These are phyloP conservation scores for Dallia pectoralis DNA, from an alignment of 2,797 vertebrate species.

Conservation along the genomic window DNA sequence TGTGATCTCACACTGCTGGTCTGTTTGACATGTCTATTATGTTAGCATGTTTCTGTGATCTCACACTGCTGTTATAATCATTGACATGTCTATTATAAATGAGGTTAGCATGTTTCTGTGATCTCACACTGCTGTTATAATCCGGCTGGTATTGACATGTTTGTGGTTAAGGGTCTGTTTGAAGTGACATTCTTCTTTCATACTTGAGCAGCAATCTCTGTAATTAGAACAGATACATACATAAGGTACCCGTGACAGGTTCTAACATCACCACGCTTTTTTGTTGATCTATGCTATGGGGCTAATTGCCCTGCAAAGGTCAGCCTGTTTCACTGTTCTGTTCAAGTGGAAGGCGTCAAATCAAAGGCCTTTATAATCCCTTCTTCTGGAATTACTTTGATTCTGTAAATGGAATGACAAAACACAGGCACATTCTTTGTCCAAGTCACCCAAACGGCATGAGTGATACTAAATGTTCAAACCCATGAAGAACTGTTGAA, in stretches of 20 bases:
- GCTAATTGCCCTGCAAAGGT: slow-evolving; percentile 60
- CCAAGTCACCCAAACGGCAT: background rate
- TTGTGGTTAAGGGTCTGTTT: slow-evolving; percentile 40
- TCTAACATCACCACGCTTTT: slow-evolving; percentile 15
- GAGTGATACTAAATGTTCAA: background rate
- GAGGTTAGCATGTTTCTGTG: slow-evolving; percentile 2
- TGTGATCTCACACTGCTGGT: slow-evolving; percentile 13
- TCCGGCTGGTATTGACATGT: slow-evolving; percentile 21
- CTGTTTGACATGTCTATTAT: too few relatives aligned
- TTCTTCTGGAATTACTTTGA: slow-evolving; percentile 59
- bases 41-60: too few relatives aligned
- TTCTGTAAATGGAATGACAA: slow-evolving; percentile 52
- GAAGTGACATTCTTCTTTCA: slow-evolving; percentile 44
- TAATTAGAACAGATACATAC: slow-evolving; percentile 56
- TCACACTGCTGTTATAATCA: too few relatives aligned
- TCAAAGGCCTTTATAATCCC: slow-evolving; percentile 60
- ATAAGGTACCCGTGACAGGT: slow-evolving; percentile 25
- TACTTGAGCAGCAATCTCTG: slow-evolving; percentile 48
- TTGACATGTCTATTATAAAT: too few relatives aligned
- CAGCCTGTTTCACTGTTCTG: slow-evolving; percentile 52
- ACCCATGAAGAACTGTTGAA: background rate
- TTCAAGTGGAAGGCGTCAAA: slow-evolving; percentile 61
- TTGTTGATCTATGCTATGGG: slow-evolving; percentile 24
- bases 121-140: slow-evolving; percentile 8
- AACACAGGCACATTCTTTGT: slow-evolving; percentile 44